A percentile compares a stretch with the other conserved stretches of the same genome.
phyloP scores from a whole-genome alignment of 1,140 invertebrate genomes.

The Bombus affinis region DNA sequence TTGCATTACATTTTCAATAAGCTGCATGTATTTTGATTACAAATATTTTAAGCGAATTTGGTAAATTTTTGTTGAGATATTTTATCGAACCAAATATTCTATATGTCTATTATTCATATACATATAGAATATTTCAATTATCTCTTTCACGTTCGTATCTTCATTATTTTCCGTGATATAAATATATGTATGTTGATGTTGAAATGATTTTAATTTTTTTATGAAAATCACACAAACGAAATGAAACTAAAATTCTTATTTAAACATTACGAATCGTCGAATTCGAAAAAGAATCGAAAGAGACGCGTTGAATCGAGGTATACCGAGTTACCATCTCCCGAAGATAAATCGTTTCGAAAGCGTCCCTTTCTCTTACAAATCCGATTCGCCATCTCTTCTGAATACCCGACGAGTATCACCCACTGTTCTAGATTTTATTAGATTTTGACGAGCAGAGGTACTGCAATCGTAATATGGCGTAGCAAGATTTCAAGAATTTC shows the following conservation, averaged over 20 bases:
- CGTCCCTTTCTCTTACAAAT: slow-evolving; percentile 36
- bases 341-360: not conserved
- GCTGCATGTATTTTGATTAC: no score
- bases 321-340: not conserved
- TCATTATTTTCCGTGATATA: not conserved
- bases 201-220: not conserved
- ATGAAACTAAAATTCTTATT: not conserved
- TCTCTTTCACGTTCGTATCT: not conserved
- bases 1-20: not conserved
- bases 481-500: slow-evolving; percentile 53
- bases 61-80: not conserved
- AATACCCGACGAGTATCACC: slow-evolving; percentile 24
- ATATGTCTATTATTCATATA: not conserved
- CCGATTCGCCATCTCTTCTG: slow-evolving; percentile 7
- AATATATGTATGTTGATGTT: not conserved
- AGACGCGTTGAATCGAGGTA: not conserved
- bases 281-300: not conserved
- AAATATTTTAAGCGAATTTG: not conserved
- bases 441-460: slow-evolving; percentile 28
- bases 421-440: slow-evolving; percentile 46
- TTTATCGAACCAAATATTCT: not conserved
- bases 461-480: slow-evolving; percentile 51
- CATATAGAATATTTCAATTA: not conserved
- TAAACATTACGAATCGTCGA: not conserved
- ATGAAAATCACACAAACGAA: not conserved